Conservation (phyloP, 2,797 vertebrate species). For the Halcyon chelicuti region DNA sequence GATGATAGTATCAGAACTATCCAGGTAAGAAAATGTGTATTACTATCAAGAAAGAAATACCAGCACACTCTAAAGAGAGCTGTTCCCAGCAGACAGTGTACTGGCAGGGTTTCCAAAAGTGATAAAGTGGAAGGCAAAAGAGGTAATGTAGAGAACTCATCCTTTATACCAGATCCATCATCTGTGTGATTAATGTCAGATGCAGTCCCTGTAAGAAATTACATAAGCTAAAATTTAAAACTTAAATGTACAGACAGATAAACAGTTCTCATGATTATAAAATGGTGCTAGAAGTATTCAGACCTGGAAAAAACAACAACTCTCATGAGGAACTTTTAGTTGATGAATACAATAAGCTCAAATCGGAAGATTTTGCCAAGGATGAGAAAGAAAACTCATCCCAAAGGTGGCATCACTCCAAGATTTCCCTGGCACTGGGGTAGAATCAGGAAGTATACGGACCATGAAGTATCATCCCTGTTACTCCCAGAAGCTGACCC, state of each 20-base stretch:
- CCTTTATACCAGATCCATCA: background rate
- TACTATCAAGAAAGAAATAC: background rate
- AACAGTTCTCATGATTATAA: background rate
- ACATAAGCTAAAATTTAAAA: background rate
- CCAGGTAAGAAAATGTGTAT: background rate
- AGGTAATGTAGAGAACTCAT: background rate
- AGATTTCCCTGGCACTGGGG: background rate
- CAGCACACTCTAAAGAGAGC: background rate
- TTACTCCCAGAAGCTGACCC: background rate
- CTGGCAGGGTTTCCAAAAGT: background rate
- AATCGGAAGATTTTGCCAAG: background rate
- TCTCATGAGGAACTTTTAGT: background rate
- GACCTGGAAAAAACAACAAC: background rate
- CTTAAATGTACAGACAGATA: background rate
- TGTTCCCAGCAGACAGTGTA: background rate
- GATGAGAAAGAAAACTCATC: background rate
- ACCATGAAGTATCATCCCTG: rapidly evolving
- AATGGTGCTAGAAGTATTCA: background rate
- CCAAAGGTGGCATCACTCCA: background rate
- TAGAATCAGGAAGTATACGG: background rate
- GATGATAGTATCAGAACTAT: background rate
- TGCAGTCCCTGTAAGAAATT: background rate
- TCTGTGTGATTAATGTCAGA: background rate
- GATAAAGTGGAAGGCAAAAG: background rate
- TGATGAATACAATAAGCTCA: background rate